Evolutionary conservation across 2,797 vertebrate genomes (phyloP).

Genomic region (Gymnothorax reevesii): DNA sequence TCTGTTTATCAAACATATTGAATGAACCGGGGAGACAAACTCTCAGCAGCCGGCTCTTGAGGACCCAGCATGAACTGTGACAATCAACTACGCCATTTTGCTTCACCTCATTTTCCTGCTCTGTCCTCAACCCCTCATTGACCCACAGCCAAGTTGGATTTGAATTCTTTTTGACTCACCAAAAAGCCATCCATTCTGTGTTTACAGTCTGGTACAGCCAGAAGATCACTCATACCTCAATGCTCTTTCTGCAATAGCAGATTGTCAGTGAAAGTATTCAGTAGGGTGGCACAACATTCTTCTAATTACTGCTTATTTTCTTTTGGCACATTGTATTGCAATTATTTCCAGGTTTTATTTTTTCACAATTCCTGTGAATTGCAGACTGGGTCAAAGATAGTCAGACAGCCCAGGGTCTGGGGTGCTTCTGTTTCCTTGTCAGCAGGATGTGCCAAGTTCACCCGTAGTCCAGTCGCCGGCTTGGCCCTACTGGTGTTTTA

Average conservation of each 20-base stretch:
- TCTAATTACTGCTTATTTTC: slow-evolving; percentile 47
- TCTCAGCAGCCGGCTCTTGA: slow-evolving; percentile 48
- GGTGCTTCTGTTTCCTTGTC: slow-evolving; percentile 62
- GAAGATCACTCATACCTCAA: not conserved
- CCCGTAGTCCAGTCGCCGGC: slow-evolving; percentile 53
- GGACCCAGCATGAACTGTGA: slow-evolving; percentile 47
- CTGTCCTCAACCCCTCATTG: not conserved
- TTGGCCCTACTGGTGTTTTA: slow-evolving; percentile 57
- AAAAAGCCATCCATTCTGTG: not conserved
- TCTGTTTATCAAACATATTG: slow-evolving; percentile 70
- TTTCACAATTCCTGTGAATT: slow-evolving; percentile 63
- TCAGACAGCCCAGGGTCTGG: slow-evolving; percentile 58
- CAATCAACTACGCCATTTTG: slow-evolving; percentile 28
- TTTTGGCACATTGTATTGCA: slow-evolving; percentile 42
- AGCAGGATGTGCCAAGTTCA: slow-evolving; percentile 64
- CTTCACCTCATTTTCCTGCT: not conserved
- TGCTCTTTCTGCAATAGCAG: not conserved
- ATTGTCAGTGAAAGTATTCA: slow-evolving; percentile 26
- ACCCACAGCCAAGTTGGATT: not conserved
- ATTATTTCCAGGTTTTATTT: slow-evolving; percentile 55
- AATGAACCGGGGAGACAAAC: slow-evolving; percentile 63
- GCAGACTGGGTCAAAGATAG: slow-evolving; percentile 57
- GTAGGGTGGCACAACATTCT: slow-evolving; percentile 48
- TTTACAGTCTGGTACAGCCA: not conserved
- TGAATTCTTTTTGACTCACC: not conserved